These are phyloP conservation scores for Amphiprion clarkii DNA, from an alignment of 2,797 vertebrate species.

Conservation along the genomic window DNA sequence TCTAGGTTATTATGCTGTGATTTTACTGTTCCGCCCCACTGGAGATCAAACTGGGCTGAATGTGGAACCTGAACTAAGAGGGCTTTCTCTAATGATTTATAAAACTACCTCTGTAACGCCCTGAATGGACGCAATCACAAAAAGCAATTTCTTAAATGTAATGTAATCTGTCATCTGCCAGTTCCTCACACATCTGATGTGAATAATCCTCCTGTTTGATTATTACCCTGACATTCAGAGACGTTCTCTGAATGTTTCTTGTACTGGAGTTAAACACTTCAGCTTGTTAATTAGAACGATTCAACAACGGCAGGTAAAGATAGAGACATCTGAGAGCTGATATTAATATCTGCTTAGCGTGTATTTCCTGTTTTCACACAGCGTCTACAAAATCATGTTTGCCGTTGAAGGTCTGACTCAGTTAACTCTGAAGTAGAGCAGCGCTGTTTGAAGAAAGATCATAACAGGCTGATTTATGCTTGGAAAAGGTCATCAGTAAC, in stretches of 20 bases:
- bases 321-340: not conserved
- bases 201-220: not conserved
- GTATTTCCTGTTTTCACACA: slow-evolving; percentile 4
- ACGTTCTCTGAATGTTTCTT: not conserved
- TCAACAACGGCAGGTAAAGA: slow-evolving; percentile 13
- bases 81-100: no score
- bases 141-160: not conserved
- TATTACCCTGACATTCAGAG: not conserved
- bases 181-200: not conserved
- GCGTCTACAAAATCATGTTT: slow-evolving; percentile 2
- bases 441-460: slow-evolving; percentile 14
- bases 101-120: no score
- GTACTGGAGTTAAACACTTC: not conserved
- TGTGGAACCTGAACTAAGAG: no score
- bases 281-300: slow-evolving; percentile 20
- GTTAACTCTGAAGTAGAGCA: not conserved
- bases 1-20: no score
- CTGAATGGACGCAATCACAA: not conserved
- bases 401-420: slow-evolving; percentile 16
- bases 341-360: slow-evolving; percentile 17
- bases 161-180: no score
- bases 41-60: no score
- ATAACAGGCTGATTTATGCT: slow-evolving; percentile 33
- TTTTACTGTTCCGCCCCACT: no score
- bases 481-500: slow-evolving; percentile 27